Base-by-base conservation (phyloP, 2,888 invertebrate species). In the Trileptium ribeirensis region DNA sequence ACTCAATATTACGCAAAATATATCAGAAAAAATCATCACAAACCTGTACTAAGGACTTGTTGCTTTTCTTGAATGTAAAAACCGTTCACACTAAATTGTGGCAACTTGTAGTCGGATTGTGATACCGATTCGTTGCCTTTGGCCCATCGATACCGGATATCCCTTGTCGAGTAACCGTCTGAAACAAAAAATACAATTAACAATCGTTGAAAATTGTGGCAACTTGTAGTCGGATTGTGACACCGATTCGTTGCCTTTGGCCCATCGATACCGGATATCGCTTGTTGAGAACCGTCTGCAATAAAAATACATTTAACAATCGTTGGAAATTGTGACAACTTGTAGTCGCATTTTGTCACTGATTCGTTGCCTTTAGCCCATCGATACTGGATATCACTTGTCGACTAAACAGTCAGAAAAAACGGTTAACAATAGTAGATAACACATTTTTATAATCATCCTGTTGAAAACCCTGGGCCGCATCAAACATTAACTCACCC, bases 141-240 rank as follows among this genome's bases (percentile, higher is more conserved):
- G 31, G 19, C 34, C 90, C 90, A 90, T 78, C 88, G 88, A 80
- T 90, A 84, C 38, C 88, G 85, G 29, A 90, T 86, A 84, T 90
- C 90, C 83, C 90, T 89, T 36, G 89, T 89, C 0, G 90, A 90
- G 85, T 90, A 90, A 0, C 90, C 90, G 88, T 90, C 90, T 90
- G n/a, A 85, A n/a, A 87, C 86, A 67, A 19, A 37, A 80, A 3
- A 1, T 19, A 34, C 33, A 74, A 83, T n/a, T n/a, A n/a, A n/a
- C 15, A 8, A 34, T 51, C 24, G 75, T 67, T 51, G 34, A 31
- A 39, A 81, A 81, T 36, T 81, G 81, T 1, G 81, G 81, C 74
- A 81, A 34, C n/a, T 39, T 67, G 64, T 78, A 40, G 24, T 81
- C 31, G 2, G 77, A 29, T 33, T 19, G 15, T 15, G 39, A n/a